Conservation (phyloP, 2,113 vertebrate genomes). For the Pitta sordida region DNA sequence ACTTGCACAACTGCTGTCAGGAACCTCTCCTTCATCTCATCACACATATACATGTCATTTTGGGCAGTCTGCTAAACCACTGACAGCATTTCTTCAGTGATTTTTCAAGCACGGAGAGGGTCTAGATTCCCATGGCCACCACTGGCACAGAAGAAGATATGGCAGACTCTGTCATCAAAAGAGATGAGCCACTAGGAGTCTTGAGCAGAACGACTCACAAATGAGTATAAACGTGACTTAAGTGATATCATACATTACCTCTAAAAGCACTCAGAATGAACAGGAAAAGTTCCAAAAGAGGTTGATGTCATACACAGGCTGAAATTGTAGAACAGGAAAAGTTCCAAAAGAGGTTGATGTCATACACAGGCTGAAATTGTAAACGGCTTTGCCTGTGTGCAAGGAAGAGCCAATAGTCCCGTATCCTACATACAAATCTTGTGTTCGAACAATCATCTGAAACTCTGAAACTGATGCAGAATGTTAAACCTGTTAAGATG, state of each 20-base stretch:
- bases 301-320: background rate
- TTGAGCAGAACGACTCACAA: background rate
- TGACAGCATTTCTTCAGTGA: background rate
- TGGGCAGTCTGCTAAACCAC: background rate
- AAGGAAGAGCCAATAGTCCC: background rate
- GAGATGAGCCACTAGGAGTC: background rate
- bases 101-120: background rate
- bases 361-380: background rate
- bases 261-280: background rate
- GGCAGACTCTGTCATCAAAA: background rate
- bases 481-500: background rate
- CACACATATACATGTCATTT: background rate
- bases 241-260: background rate
- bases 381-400: background rate
- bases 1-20: background rate
- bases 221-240: background rate
- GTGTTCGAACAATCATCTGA: background rate
- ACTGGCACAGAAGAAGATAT: background rate
- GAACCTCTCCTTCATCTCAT: background rate
- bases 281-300: background rate
- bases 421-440: background rate
- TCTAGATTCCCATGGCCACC: background rate
- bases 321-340: too few species aligned
- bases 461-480: background rate
- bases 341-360: too few species aligned